These are phyloP conservation scores for Delichon dasypus DNA, from an alignment of 2,797 vertebrate species.

Conservation along the genomic window DNA sequence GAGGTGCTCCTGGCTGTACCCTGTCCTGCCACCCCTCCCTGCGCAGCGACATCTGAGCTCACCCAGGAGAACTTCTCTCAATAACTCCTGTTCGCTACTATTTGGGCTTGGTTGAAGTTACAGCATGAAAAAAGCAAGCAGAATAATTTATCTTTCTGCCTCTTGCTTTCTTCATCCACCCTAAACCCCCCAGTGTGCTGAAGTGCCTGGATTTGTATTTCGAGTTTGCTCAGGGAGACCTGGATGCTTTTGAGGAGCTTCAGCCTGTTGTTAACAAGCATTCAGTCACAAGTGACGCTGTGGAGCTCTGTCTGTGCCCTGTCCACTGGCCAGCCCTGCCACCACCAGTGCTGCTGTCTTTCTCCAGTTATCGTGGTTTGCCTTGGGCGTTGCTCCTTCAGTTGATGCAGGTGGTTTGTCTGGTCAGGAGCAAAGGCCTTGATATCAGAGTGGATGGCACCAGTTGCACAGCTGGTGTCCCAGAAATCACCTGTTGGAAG, in stretches of 20 bases:
- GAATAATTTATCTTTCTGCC: not conserved
- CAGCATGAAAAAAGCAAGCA: not conserved
- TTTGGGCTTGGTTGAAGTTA: not conserved
- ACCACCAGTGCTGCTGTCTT: fast-evolving
- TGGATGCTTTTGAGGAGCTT: not conserved
- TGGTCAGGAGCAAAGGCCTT: not conserved
- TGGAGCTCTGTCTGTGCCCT: not conserved
- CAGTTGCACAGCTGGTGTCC: not conserved
- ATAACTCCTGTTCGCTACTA: not conserved
- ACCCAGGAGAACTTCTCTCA: not conserved
- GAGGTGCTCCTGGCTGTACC: fast-evolving
- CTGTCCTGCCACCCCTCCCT: no score
- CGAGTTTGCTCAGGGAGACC: not conserved
- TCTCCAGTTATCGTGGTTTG: not conserved
- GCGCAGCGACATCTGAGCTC: fast-evolving
- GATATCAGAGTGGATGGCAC: not conserved
- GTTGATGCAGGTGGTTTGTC: not conserved
- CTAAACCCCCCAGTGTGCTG: fast-evolving
- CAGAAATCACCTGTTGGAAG: not conserved
- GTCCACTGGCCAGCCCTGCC: not conserved
- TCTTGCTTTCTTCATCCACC: not conserved
- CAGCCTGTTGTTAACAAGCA: not conserved
- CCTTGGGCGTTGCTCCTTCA: not conserved
- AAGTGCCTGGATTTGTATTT: not conserved
- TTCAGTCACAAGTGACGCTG: not conserved